Conservation (phyloP, 2,888 invertebrate species). For the Troglohyphantes excavatus region DNA sequence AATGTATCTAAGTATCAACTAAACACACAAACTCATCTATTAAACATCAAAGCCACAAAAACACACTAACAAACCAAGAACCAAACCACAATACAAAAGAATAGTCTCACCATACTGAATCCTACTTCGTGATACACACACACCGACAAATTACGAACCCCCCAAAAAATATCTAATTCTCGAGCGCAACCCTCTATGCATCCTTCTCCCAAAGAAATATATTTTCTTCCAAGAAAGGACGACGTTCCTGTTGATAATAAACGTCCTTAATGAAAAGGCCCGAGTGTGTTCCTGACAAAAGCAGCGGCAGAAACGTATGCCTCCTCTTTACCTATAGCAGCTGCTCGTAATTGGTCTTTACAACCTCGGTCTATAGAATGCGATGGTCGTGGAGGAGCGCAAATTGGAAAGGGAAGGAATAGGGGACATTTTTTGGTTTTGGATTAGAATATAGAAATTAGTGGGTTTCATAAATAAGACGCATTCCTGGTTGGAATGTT, state of each 20-base stretch:
- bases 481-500: too few relatives aligned
- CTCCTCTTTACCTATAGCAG: background rate
- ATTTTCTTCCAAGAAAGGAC: background rate
- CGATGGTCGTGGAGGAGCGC: background rate
- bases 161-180: too few relatives aligned
- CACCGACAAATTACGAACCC: background rate
- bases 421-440: background rate
- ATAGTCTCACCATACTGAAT: too few relatives aligned
- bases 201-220: conserved; percentile 20
- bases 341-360: conserved; percentile 44
- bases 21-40: too few relatives aligned
- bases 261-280: conserved; percentile 43
- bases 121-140: too few relatives aligned
- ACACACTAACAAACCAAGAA: too few relatives aligned
- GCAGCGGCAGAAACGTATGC: conserved; percentile 5
- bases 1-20: too few relatives aligned
- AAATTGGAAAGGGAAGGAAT: background rate
- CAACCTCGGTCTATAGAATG: conserved; percentile 10
- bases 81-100: too few relatives aligned
- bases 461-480: conserved; percentile 3
- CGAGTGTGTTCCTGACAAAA: conserved; percentile 30
- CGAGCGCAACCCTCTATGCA: background rate
- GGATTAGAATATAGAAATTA: background rate
- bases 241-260: conserved; percentile 46
- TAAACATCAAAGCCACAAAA: too few relatives aligned